Base-by-base conservation (phyloP, 35 echinoderm and acorn worm genomes). In the Hemicentrotus pulcherrimus region DNA sequence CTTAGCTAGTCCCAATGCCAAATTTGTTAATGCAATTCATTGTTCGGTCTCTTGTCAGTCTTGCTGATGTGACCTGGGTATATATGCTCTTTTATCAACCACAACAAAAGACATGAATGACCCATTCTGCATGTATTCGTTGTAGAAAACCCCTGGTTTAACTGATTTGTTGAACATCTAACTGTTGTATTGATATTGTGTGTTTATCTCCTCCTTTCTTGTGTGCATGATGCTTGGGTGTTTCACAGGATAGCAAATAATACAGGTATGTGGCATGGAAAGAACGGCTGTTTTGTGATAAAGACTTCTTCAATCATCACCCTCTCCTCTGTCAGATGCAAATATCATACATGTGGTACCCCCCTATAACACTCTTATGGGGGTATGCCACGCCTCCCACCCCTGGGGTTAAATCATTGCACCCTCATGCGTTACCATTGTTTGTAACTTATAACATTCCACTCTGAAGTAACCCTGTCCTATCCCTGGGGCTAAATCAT, bases 211-310 rank as follows among this genome's bases (percentile, higher is more conserved):
- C 2, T 88, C 86, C 33, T 90, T 15, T 90, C 32, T 90, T 41
- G 32, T 90, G 31, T 90, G 88, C 88, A 90, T 90, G 88, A 90
- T 47, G 32, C 88, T 90, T 90, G 88, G 32, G 88, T 41, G 32
- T 33, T 90, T 90, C 32, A 47, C 88, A 90, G 88, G 88, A 90
- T 90, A 47, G 88, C 32, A 90, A 90, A 90, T 90, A 90, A 90
- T 47, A 90, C 88, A 90, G 88, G 88, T 90, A 90, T 90, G 88
- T 90, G n/a, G 88, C 65, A 78, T 78, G 65, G 65, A 78, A 5
- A 78, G 65, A 28, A 78, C 3, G 15, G 15, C 50, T 55, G 48
- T 15, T 11, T 11, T 55, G 50, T 55, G 2, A 12, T 10, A 2
- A 10, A 55, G 50, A 55, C 12, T 11, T 55, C n/a, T n/a, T n/a